phyloP scores from a whole-genome alignment of 2,797 vertebrate genomes.

The Phalanger gymnotis region DNA sequence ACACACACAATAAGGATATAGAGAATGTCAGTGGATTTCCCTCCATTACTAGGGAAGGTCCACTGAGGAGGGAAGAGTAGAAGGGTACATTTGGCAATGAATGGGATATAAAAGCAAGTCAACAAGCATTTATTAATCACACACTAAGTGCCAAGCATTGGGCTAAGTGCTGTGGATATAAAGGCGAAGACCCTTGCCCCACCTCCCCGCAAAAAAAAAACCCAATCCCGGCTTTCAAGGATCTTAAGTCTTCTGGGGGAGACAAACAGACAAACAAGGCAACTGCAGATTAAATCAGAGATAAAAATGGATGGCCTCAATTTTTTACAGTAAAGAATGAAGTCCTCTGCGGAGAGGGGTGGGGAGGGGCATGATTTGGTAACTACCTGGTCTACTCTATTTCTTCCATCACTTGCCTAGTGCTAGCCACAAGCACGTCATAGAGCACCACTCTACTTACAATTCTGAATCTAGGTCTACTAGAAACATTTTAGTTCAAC shows the following conservation, averaged over 20 bases:
- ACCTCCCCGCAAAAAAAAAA: not conserved
- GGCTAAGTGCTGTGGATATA: not conserved
- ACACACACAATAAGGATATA: too few relatives aligned
- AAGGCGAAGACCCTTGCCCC: not conserved
- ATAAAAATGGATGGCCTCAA: not conserved
- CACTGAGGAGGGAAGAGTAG: too few relatives aligned
- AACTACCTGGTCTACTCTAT: not conserved
- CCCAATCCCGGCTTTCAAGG: not conserved
- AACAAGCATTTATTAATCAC: not conserved
- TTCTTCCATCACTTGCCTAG: not conserved
- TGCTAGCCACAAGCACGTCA: not conserved
- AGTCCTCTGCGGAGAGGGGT: not conserved
- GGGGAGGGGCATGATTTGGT: not conserved
- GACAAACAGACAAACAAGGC: not conserved
- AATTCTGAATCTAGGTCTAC: slow-evolving; percentile 1
- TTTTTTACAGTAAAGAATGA: not conserved
- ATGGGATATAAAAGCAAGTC: not conserved
- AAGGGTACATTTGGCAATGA: not conserved
- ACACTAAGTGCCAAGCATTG: not conserved
- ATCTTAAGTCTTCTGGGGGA: not conserved
- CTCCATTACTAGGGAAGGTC: too few relatives aligned
- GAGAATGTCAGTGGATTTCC: too few relatives aligned
- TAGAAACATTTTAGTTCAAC: not conserved
- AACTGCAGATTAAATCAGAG: not conserved
- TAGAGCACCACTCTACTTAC: not conserved